Base-by-base conservation (phyloP, 1,140 invertebrate genomes). In the Dinoponera quadriceps region DNA sequence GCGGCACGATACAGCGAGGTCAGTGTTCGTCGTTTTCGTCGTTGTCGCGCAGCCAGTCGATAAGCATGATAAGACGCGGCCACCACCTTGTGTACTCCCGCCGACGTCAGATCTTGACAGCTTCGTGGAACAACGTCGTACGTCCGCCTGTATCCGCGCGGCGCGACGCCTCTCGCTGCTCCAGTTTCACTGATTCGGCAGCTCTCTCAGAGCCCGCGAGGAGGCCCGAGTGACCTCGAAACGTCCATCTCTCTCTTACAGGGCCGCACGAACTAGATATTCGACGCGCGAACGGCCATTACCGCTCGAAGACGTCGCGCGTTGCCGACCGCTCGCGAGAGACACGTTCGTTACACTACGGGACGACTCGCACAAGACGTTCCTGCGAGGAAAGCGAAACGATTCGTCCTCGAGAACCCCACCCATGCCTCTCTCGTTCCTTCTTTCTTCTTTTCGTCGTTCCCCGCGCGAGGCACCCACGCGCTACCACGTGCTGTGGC, bases 401-500 rank as follows among this genome's bases (percentile, higher is more conserved):
- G 62, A 51, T 69, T 69, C 63, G 49, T 83, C 38, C 62, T 84
- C 55, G 14, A n/a, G 22, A 44, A 84, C 82, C 75, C 82, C 82
- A 84, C 82, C 82, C 82, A 71, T 80, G 49, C 22, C 38, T 44
- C 9, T 11, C 9, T 14, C 62, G 49, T 16, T 57, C 27, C 0
- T 11, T 44, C 38, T 9, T 11, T 44, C 38, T 3, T 9, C 11
- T 9, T 3, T 9, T 44, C 38, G n/a, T n/a, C n/a, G n/a, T n/a
- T n/a, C n/a, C n/a, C n/a, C n/a, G 51, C 22, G 51, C 51, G 27
- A 69, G 38, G 7, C 75, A 69, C 51, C 65, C 44, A 80, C 65
- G 65, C 63, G 75, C 54, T 16, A 7, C 20, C 49, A 3, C 63
- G 22, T 22, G 11, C 22, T 48, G 33, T 3, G 4, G n/a, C n/a